Evolutionary conservation across 2,888 invertebrate genomes (phyloP).

Genomic region (Cetonia aurata): DNA sequence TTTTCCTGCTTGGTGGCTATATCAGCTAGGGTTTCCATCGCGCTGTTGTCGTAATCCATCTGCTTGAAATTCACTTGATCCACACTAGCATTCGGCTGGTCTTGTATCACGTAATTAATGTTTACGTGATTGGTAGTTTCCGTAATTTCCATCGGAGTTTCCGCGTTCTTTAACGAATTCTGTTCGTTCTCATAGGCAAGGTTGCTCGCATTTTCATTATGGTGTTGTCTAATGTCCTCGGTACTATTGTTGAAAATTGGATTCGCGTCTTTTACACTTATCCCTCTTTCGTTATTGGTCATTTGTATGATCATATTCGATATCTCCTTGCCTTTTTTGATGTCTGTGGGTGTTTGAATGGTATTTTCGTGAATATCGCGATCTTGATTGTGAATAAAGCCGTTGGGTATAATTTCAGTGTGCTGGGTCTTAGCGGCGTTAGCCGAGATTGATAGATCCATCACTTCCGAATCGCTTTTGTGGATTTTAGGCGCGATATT

Average conservation of each 20-base stretch:
- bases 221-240: not conserved
- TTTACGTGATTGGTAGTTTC: slow-evolving; percentile 24
- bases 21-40: slow-evolving; percentile 66
- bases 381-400: slow-evolving; percentile 13
- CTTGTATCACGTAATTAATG: slow-evolving; percentile 34
- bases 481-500: slow-evolving; percentile 53
- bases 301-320: slow-evolving; percentile 29
- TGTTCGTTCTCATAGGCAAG: slow-evolving; percentile 24
- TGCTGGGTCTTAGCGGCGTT: slow-evolving; percentile 19
- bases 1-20: slow-evolving; percentile 66
- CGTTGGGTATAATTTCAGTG: slow-evolving; percentile 32
- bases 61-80: slow-evolving; percentile 43
- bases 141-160: slow-evolving; percentile 9
- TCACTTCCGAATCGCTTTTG: slow-evolving; percentile 61
- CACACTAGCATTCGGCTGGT: slow-evolving; percentile 25
- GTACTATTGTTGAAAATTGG: slow-evolving; percentile 5
- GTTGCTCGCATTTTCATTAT: slow-evolving; percentile 8
- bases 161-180: slow-evolving; percentile 14
- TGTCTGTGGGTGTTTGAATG: not conserved
- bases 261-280: slow-evolving; percentile 10
- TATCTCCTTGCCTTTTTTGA: slow-evolving; percentile 16
- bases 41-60: slow-evolving; percentile 64
- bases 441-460: slow-evolving; percentile 61
- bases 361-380: not conserved
- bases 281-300: slow-evolving; percentile 37